phyloP scores from a whole-genome alignment of 2,888 invertebrate genomes.

The Tiliacea aurago region DNA sequence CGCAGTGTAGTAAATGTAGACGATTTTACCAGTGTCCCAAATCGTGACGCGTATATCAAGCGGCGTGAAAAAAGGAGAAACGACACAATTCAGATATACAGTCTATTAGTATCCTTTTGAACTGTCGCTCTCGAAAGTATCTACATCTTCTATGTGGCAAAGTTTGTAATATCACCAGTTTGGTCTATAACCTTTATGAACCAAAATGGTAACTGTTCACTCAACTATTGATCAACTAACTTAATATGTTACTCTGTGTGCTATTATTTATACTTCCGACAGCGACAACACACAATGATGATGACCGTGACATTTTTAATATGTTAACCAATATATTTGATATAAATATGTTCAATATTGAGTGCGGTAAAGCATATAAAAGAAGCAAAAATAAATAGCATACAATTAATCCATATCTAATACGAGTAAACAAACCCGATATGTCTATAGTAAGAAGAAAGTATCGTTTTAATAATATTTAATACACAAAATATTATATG shows the following conservation, averaged over 20 bases:
- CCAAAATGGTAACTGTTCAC: conserved; percentile 25
- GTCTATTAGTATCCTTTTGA: conserved; percentile 75
- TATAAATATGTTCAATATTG: conserved; percentile 61
- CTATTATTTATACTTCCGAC: conserved; percentile 65
- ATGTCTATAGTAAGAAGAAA: conserved; percentile 71
- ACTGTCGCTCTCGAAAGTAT: conserved; percentile 74
- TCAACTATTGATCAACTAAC: not conserved
- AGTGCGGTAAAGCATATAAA: conserved; percentile 82
- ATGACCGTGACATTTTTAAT: conserved; percentile 62
- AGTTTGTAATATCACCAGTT: conserved; percentile 34
- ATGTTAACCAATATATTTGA: conserved; percentile 66
- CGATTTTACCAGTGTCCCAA: conserved; percentile 90
- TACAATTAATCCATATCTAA: conserved; percentile 71
- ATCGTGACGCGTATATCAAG: conserved; percentile 89
- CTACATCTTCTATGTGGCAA: conserved; percentile 33
- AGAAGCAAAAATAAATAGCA: conserved; percentile 80
- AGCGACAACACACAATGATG: conserved; percentile 71
- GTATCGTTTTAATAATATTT: conserved; percentile 59
- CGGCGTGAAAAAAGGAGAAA: conserved; percentile 91
- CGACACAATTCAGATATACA: conserved; percentile 88
- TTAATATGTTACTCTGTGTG: conserved; percentile 38
- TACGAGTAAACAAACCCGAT: conserved; percentile 76
- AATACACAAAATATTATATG: conserved; percentile 61
- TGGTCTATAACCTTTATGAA: conserved; percentile 2
- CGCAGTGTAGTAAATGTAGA: conserved; percentile 82